Conservation (phyloP, 2,888 invertebrate genomes). For the Platerodrilus igneus region DNA sequence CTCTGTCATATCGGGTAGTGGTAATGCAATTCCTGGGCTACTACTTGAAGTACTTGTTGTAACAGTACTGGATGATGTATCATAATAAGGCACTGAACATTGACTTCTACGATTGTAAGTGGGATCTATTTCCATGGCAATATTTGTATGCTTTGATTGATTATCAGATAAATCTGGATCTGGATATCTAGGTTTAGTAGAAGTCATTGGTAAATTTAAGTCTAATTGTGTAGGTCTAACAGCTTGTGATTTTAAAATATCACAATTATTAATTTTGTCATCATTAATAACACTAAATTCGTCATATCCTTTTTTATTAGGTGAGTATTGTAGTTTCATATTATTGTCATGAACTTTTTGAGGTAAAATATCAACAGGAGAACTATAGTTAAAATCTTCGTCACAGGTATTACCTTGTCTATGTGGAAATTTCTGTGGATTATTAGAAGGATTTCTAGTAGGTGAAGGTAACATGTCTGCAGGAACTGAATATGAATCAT, state of each 20-base stretch:
- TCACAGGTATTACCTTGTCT: slow-evolving; percentile 26
- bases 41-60: slow-evolving; percentile 41
- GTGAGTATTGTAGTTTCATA: slow-evolving; percentile 29
- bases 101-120: slow-evolving; percentile 51
- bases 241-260: slow-evolving; percentile 29
- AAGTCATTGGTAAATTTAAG: slow-evolving; percentile 39
- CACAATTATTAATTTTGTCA: slow-evolving; percentile 32
- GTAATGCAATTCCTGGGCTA: slow-evolving; percentile 39
- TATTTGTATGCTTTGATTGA: slow-evolving; percentile 51
- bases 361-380: slow-evolving; percentile 41
- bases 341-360: slow-evolving; percentile 27
- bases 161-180: slow-evolving; percentile 38
- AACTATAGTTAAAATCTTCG: slow-evolving; percentile 46
- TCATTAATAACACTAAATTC: slow-evolving; percentile 16
- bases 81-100: slow-evolving; percentile 41
- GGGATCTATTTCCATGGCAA: slow-evolving; percentile 64
- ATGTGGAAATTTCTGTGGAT: slow-evolving; percentile 1
- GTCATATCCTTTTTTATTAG: slow-evolving; percentile 25
- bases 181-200: slow-evolving; percentile 41
- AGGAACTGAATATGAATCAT: slow-evolving; percentile 53
- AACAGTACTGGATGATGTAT: slow-evolving; percentile 41
- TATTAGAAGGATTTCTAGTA: slow-evolving; percentile 12
- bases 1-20: slow-evolving; percentile 36
- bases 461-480: slow-evolving; percentile 50
- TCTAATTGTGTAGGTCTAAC: slow-evolving; percentile 45